Base-by-base conservation (phyloP, 2,797 vertebrate species). In the Ataeniobius toweri region DNA sequence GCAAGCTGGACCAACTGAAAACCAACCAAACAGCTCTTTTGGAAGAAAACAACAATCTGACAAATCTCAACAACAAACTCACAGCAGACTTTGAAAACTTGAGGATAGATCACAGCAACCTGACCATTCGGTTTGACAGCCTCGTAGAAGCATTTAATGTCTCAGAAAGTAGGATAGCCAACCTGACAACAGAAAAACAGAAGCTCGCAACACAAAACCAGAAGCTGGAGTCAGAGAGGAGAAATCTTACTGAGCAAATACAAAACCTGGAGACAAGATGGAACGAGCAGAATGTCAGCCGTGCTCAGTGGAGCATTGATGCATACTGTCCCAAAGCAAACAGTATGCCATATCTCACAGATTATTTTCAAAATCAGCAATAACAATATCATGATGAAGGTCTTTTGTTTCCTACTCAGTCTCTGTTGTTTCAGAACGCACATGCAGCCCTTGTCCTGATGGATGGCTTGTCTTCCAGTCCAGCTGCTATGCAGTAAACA, bases 231-330 rank as follows among this genome's bases (percentile, higher is more conserved):
- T 68, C 39, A 14, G 39, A 68, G 39, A 68, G 13, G 22, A n/a
- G 65, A 68, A 68, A 68, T 39, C 65, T 68, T 24, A 44, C 39
- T n/a, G 39, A 68, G 39, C 65, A 44, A 68, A 68, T 44, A 13
- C 22, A 68, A 24, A 68, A 68, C 22, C 39, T 68, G 24, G 39
- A 68, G 22, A n/a, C 12, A 41, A 44, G 22, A 3, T 59, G 56
- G 56, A 59, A 26, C 3, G 12, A 59, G 3, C 65, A 68, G 22
- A 68, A 44, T 1, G 5, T 68, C 65, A 68, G 65, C 65, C 65
- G 5, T n/a, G 22, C 65, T 68, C 65, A 68, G 22, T 44, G 65
- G 65, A 44, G 22, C 65, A 68, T 68, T 44, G 39, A 68, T 68
- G 65, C 10, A 44, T 68, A 68, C 65, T 68, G 65, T 44, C 39